Base-by-base conservation (phyloP, 2,797 vertebrate species). In the Cyclopterus lumpus region DNA sequence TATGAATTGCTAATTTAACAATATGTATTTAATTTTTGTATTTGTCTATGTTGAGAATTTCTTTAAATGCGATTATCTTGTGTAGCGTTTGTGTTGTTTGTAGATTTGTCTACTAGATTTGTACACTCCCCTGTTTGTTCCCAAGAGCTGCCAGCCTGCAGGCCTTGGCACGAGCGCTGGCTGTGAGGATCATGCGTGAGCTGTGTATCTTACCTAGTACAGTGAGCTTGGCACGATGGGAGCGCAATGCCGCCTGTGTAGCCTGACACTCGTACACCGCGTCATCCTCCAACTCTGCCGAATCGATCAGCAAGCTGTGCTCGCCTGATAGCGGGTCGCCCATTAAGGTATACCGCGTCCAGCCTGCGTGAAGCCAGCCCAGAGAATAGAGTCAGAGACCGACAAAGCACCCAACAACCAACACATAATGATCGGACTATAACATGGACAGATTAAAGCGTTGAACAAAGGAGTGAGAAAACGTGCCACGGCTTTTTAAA, bases 211-310 rank as follows among this genome's bases (percentile, higher is more conserved):
- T 92, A 97, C 97, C 95, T 87, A 96, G 93, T 75, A 97, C 95
- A 3, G 95, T 97, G 82, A 98, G 88, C 78, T 90, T 96, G 88
- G 96, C 97, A 51, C 95, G 94, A 82, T 96, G 95, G 20, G 97
- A 98, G 82, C 96, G 95, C 82, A 97, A 93, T 1, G 80, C 96
- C 0, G 96, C 96, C 91, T 97, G 96, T 4, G 96, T 97, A 60
- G 96, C 97, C 90, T 97, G 97, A 92, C 97, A 98, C 89, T 98
- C 97, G 30, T 97, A 98, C 14, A 94, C 91, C 0, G 97, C 96
- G 79, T 98, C 96, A 74, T 98, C 97, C 26, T 92, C 94, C 79
- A 97, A 92, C 85, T 97, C 96, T 58, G 95, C 95, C 1, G 93
- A 93, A 85, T 96, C 95, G 75, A 98, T 97, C 90, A 94, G 94